Evolutionary conservation across 2,113 vertebrate genomes (phyloP).

Genomic region (Accipiter cooperii): DNA sequence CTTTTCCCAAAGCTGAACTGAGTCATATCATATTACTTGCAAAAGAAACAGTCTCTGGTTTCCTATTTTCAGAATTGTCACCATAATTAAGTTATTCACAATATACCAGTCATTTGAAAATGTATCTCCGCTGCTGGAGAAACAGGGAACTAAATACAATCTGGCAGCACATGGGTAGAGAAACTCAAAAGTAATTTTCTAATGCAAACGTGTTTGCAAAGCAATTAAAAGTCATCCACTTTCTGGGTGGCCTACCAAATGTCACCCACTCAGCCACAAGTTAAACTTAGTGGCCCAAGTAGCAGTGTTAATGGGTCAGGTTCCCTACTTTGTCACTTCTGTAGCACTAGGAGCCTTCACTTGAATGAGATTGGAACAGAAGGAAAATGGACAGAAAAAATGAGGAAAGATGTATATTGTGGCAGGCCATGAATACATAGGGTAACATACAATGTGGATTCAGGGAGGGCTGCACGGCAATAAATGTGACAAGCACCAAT

Average conservation of each 20-base stretch:
- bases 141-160: neutral
- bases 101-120: neutral
- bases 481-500: neutral
- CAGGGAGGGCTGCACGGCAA: neutral
- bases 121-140: neutral
- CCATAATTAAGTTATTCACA: slow-evolving; percentile 29
- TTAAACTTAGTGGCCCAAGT: neutral
- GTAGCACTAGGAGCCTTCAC: neutral
- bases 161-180: neutral
- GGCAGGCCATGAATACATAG: neutral
- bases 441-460: neutral
- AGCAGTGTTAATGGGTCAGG: neutral
- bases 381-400: neutral
- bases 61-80: slow-evolving; percentile 14
- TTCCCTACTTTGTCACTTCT: neutral
- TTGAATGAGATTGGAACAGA: neutral
- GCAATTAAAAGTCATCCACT: neutral
- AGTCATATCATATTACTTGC: slow-evolving; percentile 23
- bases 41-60: slow-evolving; percentile 17
- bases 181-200: neutral
- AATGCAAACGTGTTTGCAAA: neutral
- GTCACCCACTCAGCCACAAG: neutral
- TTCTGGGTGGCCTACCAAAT: neutral
- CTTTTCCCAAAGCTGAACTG: slow-evolving; percentile 35
- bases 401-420: neutral